Evolutionary conservation across 2,888 invertebrate species (phyloP).

Genomic region (Chrysotoxum bicinctum): DNA sequence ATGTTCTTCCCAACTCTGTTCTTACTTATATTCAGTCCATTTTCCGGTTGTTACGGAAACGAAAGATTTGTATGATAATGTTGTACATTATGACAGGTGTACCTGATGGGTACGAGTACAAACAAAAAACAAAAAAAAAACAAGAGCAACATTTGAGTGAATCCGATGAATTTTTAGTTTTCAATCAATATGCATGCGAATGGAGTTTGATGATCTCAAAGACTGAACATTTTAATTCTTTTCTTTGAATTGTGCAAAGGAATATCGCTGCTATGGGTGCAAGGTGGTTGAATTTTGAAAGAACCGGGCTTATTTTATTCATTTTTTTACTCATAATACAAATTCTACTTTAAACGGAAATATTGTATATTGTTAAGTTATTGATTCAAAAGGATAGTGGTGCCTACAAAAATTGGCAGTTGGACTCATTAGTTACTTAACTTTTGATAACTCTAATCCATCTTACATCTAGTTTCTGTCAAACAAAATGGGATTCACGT

Average conservation of each 20-base stretch:
- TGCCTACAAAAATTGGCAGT: too few relatives aligned
- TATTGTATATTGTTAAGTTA: too few relatives aligned
- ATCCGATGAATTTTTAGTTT: background rate
- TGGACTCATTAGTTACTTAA: too few relatives aligned
- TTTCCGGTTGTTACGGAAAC: conserved; percentile 57
- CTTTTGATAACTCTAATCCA: too few relatives aligned
- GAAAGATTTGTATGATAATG: conserved; percentile 57
- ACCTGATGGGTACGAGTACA: background rate
- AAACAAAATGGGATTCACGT: too few relatives aligned
- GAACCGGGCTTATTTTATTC: too few relatives aligned
- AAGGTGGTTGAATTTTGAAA: too few relatives aligned
- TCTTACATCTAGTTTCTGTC: too few relatives aligned
- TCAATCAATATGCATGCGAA: background rate
- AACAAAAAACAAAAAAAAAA: background rate
- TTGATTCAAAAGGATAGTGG: too few relatives aligned
- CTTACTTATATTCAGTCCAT: conserved; percentile 32
- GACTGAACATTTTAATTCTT: background rate
- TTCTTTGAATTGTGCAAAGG: background rate
- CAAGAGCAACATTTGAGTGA: background rate
- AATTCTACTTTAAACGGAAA: too few relatives aligned
- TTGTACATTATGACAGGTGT: background rate
- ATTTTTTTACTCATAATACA: too few relatives aligned
- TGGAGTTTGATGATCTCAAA: conserved; percentile 1
- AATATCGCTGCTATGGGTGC: too few relatives aligned
- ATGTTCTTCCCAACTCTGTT: conserved; percentile 6